These are phyloP conservation scores for Netelia inedita DNA, from an alignment of 2,888 invertebrate genomes.

Conservation along the genomic window DNA sequence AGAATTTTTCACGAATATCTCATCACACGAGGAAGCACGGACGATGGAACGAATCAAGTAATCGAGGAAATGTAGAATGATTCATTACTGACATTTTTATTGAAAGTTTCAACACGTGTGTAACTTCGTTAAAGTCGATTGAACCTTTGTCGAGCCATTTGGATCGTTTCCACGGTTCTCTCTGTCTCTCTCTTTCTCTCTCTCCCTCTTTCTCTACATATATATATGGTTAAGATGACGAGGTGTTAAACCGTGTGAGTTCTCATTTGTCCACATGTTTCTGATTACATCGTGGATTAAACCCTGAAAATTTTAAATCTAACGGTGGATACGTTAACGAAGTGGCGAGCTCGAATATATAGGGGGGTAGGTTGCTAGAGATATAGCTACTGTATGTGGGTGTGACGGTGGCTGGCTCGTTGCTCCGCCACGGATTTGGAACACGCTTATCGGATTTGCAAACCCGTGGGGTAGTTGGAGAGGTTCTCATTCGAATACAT, in stretches of 20 bases:
- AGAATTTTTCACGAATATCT: slow-evolving; percentile 19
- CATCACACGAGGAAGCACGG: background rate
- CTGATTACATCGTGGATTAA: slow-evolving; percentile 56
- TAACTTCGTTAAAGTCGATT: slow-evolving; percentile 32
- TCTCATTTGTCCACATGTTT: slow-evolving; percentile 52
- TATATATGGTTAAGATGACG: slow-evolving; percentile 14
- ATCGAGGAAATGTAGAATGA: slow-evolving; percentile 5
- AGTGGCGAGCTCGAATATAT: slow-evolving; percentile 35
- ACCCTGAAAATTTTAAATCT: slow-evolving; percentile 51
- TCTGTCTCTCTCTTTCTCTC: no score
- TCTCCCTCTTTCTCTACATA: background rate
- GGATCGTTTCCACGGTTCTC: background rate
- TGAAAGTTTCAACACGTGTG: slow-evolving; percentile 17
- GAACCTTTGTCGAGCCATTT: background rate
- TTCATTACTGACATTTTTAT: slow-evolving; percentile 45
- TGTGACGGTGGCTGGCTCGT: slow-evolving; percentile 29
- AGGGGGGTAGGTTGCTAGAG: background rate
- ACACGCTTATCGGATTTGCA: slow-evolving; percentile 60
- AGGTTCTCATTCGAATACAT: slow-evolving; percentile 6
- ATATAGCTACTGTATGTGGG: slow-evolving; percentile 2
- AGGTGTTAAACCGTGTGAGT: slow-evolving; percentile 27
- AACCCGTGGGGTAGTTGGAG: slow-evolving; percentile 22
- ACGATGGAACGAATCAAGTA: background rate
- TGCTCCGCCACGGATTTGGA: slow-evolving; percentile 44
- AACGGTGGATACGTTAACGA: slow-evolving; percentile 50